These are phyloP conservation scores for Opisthocomus hoazin DNA, from an alignment of 2,113 vertebrate species.

Conservation along the genomic window DNA sequence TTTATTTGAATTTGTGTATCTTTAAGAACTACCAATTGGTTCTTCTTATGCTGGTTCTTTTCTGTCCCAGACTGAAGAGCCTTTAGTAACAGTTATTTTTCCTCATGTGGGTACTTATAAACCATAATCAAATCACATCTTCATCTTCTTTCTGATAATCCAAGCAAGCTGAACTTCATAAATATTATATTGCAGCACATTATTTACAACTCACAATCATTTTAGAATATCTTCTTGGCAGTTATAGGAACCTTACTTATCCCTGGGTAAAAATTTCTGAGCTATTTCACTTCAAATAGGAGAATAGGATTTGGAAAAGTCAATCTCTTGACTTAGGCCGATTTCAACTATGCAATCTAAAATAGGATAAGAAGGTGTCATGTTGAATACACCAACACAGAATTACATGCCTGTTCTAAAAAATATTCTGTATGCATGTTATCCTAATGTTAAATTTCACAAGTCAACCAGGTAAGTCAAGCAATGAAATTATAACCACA, in stretches of 20 bases:
- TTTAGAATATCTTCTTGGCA: neutral
- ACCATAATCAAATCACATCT: conserved; percentile 6
- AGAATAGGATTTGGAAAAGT: neutral
- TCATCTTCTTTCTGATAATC: conserved; percentile 20
- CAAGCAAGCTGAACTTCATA: conserved; percentile 21
- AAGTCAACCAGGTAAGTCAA: neutral
- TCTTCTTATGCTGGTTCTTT: neutral
- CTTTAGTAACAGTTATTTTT: neutral
- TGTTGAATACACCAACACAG: neutral
- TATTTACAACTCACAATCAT: neutral
- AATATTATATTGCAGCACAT: conserved; percentile 34
- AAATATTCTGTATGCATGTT: neutral
- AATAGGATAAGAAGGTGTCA: neutral
- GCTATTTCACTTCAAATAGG: neutral
- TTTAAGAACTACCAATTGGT: neutral
- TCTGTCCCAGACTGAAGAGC: neutral
- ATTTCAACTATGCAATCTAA: conserved; percentile 9
- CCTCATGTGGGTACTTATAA: neutral
- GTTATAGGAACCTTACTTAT: neutral
- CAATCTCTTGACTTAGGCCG: neutral
- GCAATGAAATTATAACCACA: neutral
- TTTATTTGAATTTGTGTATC: neutral
- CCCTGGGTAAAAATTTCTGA: neutral
- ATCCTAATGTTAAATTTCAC: neutral
- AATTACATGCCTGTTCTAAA: neutral